Conservation (phyloP, 2,797 vertebrate genomes). For the Rallus crepitans region DNA sequence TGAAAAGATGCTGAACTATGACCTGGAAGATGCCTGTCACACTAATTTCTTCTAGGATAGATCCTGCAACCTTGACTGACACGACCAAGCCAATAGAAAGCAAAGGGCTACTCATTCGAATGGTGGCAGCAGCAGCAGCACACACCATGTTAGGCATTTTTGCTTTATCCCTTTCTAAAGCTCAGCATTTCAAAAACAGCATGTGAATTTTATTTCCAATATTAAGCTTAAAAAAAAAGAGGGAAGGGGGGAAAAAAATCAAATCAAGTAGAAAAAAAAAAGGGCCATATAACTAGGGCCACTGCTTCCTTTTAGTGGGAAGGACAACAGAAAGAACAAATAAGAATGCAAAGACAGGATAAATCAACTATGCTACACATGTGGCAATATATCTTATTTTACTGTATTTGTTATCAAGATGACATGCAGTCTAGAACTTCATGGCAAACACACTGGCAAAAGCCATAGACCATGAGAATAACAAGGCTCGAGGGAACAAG, state of each 20-base stretch:
- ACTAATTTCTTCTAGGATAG: neutral
- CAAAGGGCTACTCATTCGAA: neutral
- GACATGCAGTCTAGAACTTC: constrained; percentile 92
- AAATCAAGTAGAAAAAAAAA: neutral
- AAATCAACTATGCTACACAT: constrained; percentile 56
- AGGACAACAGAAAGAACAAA: constrained; percentile 13
- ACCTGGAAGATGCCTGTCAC: neutral
- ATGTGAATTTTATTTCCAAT: neutral
- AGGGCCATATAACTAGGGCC: neutral
- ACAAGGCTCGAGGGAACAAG: constrained; percentile 94
- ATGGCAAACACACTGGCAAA: constrained; percentile 93
- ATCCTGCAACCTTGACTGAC: neutral
- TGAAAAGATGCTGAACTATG: neutral
- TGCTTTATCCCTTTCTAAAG: constrained; percentile 5
- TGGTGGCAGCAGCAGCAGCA: neutral
- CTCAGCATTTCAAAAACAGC: neutral
- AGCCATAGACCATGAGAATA: constrained; percentile 92
- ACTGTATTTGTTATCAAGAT: constrained; percentile 70
- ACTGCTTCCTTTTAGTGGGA: neutral
- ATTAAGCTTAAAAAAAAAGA: neutral
- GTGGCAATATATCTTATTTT: constrained; percentile 14
- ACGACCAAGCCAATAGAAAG: neutral
- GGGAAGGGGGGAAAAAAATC: neutral
- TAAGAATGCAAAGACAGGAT: constrained; percentile 40
- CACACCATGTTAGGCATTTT: neutral